Conservation (phyloP, 1,140 invertebrate genomes). For the Pygmarrhopalites habei region DNA sequence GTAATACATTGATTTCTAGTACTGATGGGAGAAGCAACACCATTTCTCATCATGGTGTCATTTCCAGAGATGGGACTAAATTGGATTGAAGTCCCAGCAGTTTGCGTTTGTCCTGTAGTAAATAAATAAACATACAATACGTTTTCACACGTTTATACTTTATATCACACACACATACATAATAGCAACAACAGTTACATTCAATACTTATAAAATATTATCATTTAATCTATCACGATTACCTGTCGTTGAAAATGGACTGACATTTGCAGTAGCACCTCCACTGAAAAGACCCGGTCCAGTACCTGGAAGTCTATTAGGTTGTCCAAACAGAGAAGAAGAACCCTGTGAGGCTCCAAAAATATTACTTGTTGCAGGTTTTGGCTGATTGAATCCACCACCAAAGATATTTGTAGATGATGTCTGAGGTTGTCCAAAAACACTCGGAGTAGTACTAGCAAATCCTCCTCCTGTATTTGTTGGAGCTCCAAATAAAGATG, state of each 20-base stretch:
- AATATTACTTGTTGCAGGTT: constrained; percentile 12
- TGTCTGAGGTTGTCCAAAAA: constrained; percentile 17
- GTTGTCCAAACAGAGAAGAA: constrained; percentile 16
- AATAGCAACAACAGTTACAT: too few relatives aligned
- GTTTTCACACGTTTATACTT: too few relatives aligned
- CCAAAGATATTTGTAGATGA: constrained; percentile 17
- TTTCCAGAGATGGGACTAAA: constrained; percentile 79
- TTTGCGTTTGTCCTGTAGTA: constrained; percentile 39
- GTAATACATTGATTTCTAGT: constrained; percentile 93
- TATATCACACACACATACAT: too few relatives aligned
- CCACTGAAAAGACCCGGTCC: constrained; percentile 9
- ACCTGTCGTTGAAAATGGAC: constrained; percentile 22
- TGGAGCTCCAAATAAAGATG: constrained; percentile 3
- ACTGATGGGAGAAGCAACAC: constrained; percentile 68
- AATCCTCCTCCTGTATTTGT: constrained; percentile 14
- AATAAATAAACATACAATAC: constrained; percentile 2
- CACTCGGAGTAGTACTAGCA: constrained; percentile 14
- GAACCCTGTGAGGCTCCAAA: constrained; percentile 13
- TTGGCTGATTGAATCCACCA: constrained; percentile 19
- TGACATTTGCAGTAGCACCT: constrained; percentile 11
- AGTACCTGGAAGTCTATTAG: constrained; percentile 11
- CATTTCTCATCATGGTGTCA: constrained; percentile 85
- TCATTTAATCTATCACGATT: constrained; percentile 1
- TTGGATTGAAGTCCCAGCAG: constrained; percentile 69
- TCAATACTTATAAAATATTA: neutral